These are phyloP conservation scores for Tragelaphus eurycerus DNA, from an alignment of 2,797 vertebrate genomes.

Conservation along the genomic window DNA sequence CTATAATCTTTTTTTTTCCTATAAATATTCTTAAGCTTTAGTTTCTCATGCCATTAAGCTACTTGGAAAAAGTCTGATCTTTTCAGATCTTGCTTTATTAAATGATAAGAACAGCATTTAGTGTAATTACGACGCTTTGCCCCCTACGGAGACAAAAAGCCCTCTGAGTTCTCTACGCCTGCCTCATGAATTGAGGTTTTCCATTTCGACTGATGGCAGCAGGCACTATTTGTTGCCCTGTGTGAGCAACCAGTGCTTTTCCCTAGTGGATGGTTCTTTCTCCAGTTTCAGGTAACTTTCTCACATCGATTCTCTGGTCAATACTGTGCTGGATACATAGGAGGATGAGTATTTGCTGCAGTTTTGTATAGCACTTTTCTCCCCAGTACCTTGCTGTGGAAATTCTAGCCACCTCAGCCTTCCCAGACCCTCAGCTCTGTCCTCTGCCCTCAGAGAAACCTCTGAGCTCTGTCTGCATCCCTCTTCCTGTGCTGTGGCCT, in stretches of 20 bases:
- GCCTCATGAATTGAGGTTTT: background rate
- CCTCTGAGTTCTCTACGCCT: background rate
- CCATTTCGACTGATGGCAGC: background rate
- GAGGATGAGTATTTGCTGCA: background rate
- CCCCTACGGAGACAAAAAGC: background rate
- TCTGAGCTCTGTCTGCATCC: background rate
- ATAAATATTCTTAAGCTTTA: background rate
- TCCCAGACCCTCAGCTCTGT: background rate
- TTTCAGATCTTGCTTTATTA: background rate
- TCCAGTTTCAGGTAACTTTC: background rate
- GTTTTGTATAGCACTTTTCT: background rate
- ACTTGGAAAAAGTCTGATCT: background rate
- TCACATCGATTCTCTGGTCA: fast-evolving
- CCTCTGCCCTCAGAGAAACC: background rate
- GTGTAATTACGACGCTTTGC: background rate
- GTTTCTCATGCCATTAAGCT: too few species aligned
- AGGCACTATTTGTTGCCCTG: background rate
- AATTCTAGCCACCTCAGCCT: background rate
- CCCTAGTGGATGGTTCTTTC: background rate
- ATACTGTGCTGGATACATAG: background rate
- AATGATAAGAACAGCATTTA: background rate
- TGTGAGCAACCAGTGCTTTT: background rate
- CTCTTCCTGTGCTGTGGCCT: background rate
- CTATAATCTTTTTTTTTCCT: background rate
- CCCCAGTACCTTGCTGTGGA: background rate